phyloP scores from a whole-genome alignment of 1,140 invertebrate genomes.

The Ceratina japonica region DNA sequence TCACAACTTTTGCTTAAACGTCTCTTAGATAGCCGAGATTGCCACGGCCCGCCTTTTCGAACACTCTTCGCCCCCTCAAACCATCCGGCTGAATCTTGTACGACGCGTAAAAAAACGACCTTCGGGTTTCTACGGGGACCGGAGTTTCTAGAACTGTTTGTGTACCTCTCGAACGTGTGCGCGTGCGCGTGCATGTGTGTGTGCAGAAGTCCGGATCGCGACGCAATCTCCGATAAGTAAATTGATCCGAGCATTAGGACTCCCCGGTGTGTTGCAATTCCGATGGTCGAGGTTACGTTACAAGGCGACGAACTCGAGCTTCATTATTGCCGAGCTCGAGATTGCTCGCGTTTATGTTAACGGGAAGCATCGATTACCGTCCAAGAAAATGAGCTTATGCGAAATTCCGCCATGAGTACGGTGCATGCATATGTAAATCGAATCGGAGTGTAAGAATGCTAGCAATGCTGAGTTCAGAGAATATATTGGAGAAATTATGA shows the following conservation, averaged over 20 bases:
- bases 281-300: slow-evolving; percentile 39
- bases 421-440: neutral
- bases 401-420: neutral
- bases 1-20: slow-evolving; percentile 69
- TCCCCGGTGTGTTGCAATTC: slow-evolving; percentile 46
- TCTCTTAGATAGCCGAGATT: slow-evolving; percentile 41
- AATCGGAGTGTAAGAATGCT: neutral
- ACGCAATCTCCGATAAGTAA: slow-evolving; percentile 54
- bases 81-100: slow-evolving; percentile 8
- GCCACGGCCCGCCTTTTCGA: neutral
- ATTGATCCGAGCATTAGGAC: slow-evolving; percentile 52
- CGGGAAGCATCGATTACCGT: slow-evolving; percentile 19
- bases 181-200: neutral
- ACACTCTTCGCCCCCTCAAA: neutral
- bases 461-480: too few species aligned
- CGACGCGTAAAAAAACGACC: slow-evolving; percentile 15
- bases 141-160: neutral
- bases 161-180: too few species aligned
- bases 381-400: slow-evolving; percentile 33
- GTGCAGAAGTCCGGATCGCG: slow-evolving; percentile 31
- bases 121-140: neutral
- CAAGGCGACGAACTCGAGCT: slow-evolving; percentile 1
- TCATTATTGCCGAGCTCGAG: slow-evolving; percentile 44
- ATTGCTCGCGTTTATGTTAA: slow-evolving; percentile 25
- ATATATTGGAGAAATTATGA: too few species aligned